Conservation (phyloP, 2,797 vertebrate species). For the Sebastes baramenuke region DNA sequence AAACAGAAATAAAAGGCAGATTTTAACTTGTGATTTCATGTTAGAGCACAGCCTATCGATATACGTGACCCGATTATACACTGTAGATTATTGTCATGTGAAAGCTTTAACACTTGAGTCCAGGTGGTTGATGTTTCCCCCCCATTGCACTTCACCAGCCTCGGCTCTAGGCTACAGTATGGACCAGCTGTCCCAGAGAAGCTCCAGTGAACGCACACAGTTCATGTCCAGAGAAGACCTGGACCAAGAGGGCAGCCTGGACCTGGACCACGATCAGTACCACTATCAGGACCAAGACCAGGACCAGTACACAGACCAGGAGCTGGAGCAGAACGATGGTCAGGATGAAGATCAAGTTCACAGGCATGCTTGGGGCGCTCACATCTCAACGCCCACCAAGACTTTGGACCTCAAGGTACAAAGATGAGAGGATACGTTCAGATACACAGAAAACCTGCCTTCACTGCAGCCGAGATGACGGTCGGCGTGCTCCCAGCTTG, state of each 20-base stretch:
- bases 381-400: constrained; percentile 86
- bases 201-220: constrained; percentile 81
- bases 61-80: not conserved
- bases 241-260: constrained; percentile 82
- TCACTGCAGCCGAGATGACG: not conserved
- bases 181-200: constrained; percentile 83
- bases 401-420: constrained; percentile 94
- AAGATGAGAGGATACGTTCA: not conserved
- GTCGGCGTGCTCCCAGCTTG: no score
- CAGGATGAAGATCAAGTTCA: constrained; percentile 41
- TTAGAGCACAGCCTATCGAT: not conserved
- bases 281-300: constrained; percentile 78
- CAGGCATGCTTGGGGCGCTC: constrained; percentile 63
- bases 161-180: constrained; percentile 93
- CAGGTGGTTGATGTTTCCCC: not conserved
- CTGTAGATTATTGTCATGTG: not conserved
- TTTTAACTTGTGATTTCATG: not conserved
- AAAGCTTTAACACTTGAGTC: not conserved
- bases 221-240: constrained; percentile 85
- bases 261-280: constrained; percentile 82
- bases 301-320: constrained; percentile 71
- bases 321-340: constrained; percentile 57
- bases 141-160: constrained; percentile 65
- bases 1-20: not conserved
- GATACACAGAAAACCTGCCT: not conserved